phyloP scores from a whole-genome alignment of 2,888 invertebrate genomes.

The Ophion ventricosus region DNA sequence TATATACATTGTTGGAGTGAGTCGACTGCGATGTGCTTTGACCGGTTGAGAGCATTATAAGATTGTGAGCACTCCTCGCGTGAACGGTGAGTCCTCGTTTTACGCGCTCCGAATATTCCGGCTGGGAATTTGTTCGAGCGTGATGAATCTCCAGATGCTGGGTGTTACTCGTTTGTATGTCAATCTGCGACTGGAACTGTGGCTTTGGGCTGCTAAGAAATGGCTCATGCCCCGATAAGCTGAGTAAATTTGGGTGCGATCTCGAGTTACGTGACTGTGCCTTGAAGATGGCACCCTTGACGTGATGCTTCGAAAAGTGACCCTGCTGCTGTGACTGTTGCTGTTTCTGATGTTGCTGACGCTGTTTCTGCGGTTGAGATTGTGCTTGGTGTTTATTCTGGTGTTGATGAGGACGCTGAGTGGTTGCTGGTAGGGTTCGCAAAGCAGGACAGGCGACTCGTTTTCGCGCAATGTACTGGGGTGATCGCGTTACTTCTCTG shows the following conservation, averaged over 20 bases:
- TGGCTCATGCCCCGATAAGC: slow-evolving; percentile 71
- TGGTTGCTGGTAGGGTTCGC: slow-evolving; percentile 49
- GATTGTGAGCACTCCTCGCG: slow-evolving; percentile 76
- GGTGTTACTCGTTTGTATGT: slow-evolving; percentile 70
- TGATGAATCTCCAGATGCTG: slow-evolving; percentile 68
- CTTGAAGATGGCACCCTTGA: slow-evolving; percentile 76
- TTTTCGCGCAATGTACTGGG: slow-evolving; percentile 79
- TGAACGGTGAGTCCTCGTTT: slow-evolving; percentile 57
- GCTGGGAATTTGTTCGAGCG: slow-evolving; percentile 79
- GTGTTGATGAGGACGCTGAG: slow-evolving; percentile 63
- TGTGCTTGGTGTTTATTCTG: slow-evolving; percentile 65
- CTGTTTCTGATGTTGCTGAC: slow-evolving; percentile 52
- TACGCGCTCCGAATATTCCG: slow-evolving; percentile 71
- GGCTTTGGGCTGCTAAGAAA: slow-evolving; percentile 65
- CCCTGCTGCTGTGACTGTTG: slow-evolving; percentile 61
- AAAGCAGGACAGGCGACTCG: slow-evolving; percentile 71
- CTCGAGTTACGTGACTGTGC: slow-evolving; percentile 80
- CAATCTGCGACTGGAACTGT: slow-evolving; percentile 77
- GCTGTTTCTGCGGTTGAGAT: slow-evolving; percentile 61
- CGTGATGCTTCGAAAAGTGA: slow-evolving; percentile 73
- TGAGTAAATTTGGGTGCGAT: slow-evolving; percentile 80
- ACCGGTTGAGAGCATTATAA: slow-evolving; percentile 65
- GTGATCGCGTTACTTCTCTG: slow-evolving; percentile 83
- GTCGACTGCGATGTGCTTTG: slow-evolving; percentile 60
- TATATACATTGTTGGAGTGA: slow-evolving; percentile 73